Percentiles rank a stretch among this genome's conserved stretches.
phyloP scores from a whole-genome alignment of 2,113 vertebrate species.

The Monopterus albus region DNA sequence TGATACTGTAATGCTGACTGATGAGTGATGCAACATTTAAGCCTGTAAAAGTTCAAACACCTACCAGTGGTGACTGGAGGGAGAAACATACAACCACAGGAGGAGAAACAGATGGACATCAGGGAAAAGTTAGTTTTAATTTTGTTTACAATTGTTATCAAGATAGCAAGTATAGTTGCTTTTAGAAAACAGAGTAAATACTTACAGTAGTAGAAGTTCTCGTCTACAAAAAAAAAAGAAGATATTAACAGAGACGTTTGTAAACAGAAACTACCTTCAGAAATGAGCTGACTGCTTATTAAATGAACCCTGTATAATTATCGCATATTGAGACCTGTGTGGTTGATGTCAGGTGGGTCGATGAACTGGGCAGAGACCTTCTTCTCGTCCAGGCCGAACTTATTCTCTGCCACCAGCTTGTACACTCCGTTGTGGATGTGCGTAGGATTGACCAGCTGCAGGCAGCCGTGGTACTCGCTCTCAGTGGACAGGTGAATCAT shows the following conservation, averaged over 20 bases:
- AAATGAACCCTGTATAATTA: neutral
- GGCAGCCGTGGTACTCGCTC: constrained; percentile 95
- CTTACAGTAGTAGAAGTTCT: constrained; percentile 70
- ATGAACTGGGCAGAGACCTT: constrained; percentile 92
- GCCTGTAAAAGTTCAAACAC: constrained; percentile 17
- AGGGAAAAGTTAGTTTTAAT: constrained; percentile 13
- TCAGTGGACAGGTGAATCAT: constrained; percentile 89
- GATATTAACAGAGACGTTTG: neutral
- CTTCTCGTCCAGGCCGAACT: constrained; percentile 89
- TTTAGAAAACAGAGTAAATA: constrained; percentile 13
- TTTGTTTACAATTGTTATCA: neutral
- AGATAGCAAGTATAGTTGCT: neutral
- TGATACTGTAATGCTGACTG: neutral
- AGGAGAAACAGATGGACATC: constrained; percentile 12
- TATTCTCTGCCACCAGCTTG: constrained; percentile 90
- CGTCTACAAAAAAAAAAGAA: constrained; percentile 52
- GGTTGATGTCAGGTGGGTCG: constrained; percentile 85
- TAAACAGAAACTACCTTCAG: neutral
- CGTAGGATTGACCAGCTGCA: constrained; percentile 94
- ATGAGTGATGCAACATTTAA: neutral
- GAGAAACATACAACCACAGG: neutral
- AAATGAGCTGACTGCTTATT: neutral
- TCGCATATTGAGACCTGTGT: constrained; percentile 62
- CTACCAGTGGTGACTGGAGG: constrained; percentile 62
- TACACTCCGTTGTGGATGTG: constrained; percentile 97